Base-by-base conservation (phyloP, 2,797 vertebrate genomes). In the Anguilla megastoma region DNA sequence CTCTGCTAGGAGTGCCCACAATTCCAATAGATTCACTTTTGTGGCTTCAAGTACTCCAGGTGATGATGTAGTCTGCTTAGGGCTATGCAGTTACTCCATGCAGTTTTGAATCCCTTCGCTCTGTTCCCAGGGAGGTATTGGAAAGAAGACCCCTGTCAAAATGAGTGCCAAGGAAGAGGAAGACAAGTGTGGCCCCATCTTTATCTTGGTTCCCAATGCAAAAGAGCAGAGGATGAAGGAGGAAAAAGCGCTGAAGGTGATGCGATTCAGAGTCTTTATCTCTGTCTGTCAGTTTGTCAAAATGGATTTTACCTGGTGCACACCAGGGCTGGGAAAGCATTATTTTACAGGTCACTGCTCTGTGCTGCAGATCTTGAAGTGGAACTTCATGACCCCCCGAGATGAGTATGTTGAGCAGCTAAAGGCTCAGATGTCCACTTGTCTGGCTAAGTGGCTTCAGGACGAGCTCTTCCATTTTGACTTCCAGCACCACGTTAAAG, bases 331-430 rank as follows among this genome's bases (percentile, higher is more conserved):
- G 45, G 45, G 79, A 10, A 50, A 45, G 30, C 71, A 41, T 79
- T 16, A 0, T 79, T 79, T 45, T 79, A 63, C 74, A 18, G 45
- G 50, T 83, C n/a, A 60, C 36, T 33, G 3, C 50, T 60, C 16
- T 21, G 27, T 63, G 76, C 48, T 88, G 5, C 79, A 99, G 99
- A 97, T 98, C 76, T 94, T 99, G 50, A 99, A 99, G 90, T 99
- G 99, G 99, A 99, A 99, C 93, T 99, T 99, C 92, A 97, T 96
- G 56, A 97, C 97, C 54, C 98, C 99, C 7, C 97, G 98, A 85
- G 99, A 99, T 86, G 99, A 99, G 85, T 99, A 99, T 24, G 96
- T 98, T 88, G 99, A 99, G 89, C 99, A 99, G 91, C 95, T 99
- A 3, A 99, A 99, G 90, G 96, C 95, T 86, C 99, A 99, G 48